A percentile compares a stretch with the other conserved stretches of the same genome.
Evolutionary conservation across 2,888 invertebrate species (phyloP).

Genomic region (Elaeidobius kamerunicus): DNA sequence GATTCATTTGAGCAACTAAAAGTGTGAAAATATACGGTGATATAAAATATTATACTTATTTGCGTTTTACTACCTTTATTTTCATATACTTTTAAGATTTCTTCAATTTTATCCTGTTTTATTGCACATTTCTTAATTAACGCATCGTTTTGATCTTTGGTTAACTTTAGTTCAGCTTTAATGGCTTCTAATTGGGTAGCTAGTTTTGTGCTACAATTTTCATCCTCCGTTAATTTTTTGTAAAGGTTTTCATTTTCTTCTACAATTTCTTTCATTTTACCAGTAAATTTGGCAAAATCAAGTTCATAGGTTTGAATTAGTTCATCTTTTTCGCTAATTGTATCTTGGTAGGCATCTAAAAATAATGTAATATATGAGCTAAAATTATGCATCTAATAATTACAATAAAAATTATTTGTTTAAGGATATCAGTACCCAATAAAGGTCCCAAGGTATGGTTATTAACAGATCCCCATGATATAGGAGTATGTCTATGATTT

Average conservation of each 20-base stretch:
- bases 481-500: conserved; percentile 49
- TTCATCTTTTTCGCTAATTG: conserved; percentile 70
- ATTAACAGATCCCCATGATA: conserved; percentile 57
- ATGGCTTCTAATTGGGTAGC: conserved; percentile 49
- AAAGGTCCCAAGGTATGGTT: conserved; percentile 68
- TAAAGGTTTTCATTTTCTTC: conserved; percentile 66
- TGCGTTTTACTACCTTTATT: conserved; percentile 57
- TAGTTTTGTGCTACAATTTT: conserved; percentile 48
- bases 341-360: conserved; percentile 72
- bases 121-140: conserved; percentile 63
- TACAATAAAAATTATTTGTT: too few relatives aligned
- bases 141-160: conserved; percentile 47
- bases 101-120: conserved; percentile 70
- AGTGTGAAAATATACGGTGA: conserved; percentile 25
- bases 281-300: conserved; percentile 68
- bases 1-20: conserved; percentile 60
- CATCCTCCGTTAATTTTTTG: conserved; percentile 52
- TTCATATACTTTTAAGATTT: conserved; percentile 71
- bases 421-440: conserved; percentile 48
- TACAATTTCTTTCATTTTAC: conserved; percentile 67
- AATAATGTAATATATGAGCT: too few relatives aligned
- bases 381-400: too few relatives aligned
- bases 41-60: conserved; percentile 4
- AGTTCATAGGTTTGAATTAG: conserved; percentile 67
- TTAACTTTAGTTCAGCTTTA: conserved; percentile 47